phyloP scores from a whole-genome alignment of 1,140 invertebrate genomes.

The Micrasema minimum region DNA sequence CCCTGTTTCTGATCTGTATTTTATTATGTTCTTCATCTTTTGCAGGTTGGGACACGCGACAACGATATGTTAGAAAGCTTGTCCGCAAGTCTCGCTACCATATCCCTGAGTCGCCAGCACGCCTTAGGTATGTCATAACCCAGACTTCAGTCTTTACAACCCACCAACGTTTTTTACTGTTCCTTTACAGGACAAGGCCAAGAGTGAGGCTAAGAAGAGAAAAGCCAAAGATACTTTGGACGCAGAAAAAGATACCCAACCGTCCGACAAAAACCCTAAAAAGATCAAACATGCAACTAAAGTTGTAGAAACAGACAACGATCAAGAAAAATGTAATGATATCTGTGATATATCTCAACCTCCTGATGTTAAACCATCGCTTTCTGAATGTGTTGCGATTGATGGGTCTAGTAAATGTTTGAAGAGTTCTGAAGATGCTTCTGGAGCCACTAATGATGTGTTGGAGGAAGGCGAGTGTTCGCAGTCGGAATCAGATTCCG shows the following conservation, averaged over 20 bases:
- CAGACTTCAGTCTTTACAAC: constrained; percentile 59
- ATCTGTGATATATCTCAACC: background rate
- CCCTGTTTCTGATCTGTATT: too few species aligned
- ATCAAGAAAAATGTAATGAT: background rate
- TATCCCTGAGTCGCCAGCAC: constrained; percentile 61
- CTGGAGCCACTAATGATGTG: constrained; percentile 5
- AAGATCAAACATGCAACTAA: background rate
- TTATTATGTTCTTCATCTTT: too few species aligned
- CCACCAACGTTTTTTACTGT: constrained; percentile 55
- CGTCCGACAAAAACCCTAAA: background rate
- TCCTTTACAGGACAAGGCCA: constrained; percentile 62
- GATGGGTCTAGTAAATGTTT: background rate
- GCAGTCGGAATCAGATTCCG: background rate
- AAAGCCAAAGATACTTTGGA: constrained; percentile 29
- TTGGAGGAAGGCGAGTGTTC: constrained; percentile 43
- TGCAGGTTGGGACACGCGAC: constrained; percentile 62
- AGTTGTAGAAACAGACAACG: background rate
- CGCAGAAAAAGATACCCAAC: too few species aligned
- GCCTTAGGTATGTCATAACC: constrained; percentile 70
- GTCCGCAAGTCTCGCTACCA: constrained; percentile 69
- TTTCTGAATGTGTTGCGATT: background rate
- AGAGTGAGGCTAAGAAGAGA: constrained; percentile 48
- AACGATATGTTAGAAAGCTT: constrained; percentile 68
- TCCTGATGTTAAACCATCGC: background rate
- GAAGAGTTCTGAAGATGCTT: background rate